Percentiles rank a stretch among this genome's conserved stretches.
phyloP scores from a whole-genome alignment of 2,888 invertebrate genomes.

The Yponomeuta evonymella region DNA sequence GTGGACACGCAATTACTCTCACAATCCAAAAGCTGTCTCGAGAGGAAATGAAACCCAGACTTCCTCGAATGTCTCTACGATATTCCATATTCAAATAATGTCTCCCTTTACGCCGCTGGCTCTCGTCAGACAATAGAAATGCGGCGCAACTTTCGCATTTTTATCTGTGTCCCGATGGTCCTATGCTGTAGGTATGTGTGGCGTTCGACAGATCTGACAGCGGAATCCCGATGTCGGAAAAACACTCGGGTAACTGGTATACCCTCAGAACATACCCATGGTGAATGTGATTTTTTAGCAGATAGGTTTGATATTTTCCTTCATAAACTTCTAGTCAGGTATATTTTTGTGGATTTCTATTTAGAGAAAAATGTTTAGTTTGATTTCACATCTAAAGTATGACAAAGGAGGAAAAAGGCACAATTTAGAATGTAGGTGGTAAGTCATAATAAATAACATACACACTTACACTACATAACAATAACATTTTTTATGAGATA shows the following conservation, averaged over 20 bases:
- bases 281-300: background rate
- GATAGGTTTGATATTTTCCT: background rate
- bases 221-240: background rate
- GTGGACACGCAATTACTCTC: constrained; percentile 35
- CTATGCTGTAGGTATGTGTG: background rate
- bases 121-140: constrained; percentile 24
- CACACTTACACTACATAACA: too few relatives aligned
- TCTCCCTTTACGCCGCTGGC: constrained; percentile 15
- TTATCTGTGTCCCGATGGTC: constrained; percentile 18
- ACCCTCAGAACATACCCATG: background rate
- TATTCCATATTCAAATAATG: constrained; percentile 42
- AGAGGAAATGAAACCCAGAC: constrained; percentile 38
- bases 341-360: too few relatives aligned
- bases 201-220: background rate
- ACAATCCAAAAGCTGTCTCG: constrained; percentile 32
- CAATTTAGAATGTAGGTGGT: too few relatives aligned
- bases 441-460: too few relatives aligned
- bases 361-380: too few relatives aligned
- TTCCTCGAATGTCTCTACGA: constrained; percentile 32
- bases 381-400: too few relatives aligned
- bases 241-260: background rate
- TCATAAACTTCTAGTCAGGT: background rate
- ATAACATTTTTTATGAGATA: too few relatives aligned
- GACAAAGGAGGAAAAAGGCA: too few relatives aligned
- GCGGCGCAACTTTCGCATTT: constrained; percentile 28